These are phyloP conservation scores for Candidula unifasciata DNA, from an alignment of 2,888 invertebrate species.

Conservation along the genomic window DNA sequence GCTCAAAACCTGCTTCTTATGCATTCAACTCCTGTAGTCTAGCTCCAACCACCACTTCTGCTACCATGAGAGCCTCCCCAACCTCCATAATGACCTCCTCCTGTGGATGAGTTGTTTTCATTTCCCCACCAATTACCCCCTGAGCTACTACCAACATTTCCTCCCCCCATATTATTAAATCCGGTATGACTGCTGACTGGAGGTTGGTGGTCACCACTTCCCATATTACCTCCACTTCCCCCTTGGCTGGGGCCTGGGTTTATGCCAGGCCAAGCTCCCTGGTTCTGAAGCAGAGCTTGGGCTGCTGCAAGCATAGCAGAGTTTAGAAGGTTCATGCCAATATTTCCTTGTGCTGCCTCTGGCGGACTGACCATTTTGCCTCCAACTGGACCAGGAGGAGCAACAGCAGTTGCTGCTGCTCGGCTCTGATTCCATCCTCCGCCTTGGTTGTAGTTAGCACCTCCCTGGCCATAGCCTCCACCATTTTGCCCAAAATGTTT, in stretches of 20 bases:
- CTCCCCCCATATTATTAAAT: conserved; percentile 49
- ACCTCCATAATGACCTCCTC: conserved; percentile 50
- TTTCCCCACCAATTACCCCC: conserved; percentile 52
- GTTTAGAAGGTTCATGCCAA: conserved; percentile 71
- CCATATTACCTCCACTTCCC: conserved; percentile 50
- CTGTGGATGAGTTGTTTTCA: conserved; percentile 44
- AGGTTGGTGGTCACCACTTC: conserved; percentile 45
- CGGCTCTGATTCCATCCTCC: conserved; percentile 50
- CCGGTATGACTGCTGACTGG: conserved; percentile 42
- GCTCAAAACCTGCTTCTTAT: background rate
- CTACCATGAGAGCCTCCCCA: conserved; percentile 53
- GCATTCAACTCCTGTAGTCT: background rate
- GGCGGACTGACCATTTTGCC: conserved; percentile 52
- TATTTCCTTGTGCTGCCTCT: conserved; percentile 55
- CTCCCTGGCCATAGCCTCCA: conserved; percentile 40
- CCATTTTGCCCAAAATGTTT: conserved; percentile 47
- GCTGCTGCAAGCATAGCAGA: conserved; percentile 73
- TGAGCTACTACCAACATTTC: conserved; percentile 32
- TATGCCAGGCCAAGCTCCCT: conserved; percentile 57
- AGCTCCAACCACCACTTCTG: conserved; percentile 57
- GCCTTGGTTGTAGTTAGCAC: conserved; percentile 47
- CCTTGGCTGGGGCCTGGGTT: conserved; percentile 57
- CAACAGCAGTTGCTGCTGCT: conserved; percentile 44
- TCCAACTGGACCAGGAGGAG: conserved; percentile 48
- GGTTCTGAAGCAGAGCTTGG: conserved; percentile 69